Conservation (phyloP, 2,888 invertebrate species). For the Adelphocoris suturalis region DNA sequence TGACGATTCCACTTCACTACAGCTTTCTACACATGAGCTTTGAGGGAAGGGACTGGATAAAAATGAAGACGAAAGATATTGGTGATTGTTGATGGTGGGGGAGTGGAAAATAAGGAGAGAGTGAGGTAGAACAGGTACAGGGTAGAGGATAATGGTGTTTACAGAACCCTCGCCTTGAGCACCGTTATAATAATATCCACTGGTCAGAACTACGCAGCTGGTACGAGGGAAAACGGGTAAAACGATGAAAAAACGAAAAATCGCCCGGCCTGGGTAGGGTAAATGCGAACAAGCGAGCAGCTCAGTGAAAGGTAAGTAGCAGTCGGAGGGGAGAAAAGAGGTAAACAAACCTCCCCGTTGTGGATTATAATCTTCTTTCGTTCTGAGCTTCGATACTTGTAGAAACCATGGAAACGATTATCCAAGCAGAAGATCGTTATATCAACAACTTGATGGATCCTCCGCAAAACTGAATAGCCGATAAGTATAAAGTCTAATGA, state of each 20-base stretch:
- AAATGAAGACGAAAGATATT: too few species aligned
- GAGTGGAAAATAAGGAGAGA: too few species aligned
- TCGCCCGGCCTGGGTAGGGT: neutral
- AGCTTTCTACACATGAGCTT: too few species aligned
- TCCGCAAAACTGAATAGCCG: too few species aligned
- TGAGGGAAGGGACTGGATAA: too few species aligned
- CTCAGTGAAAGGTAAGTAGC: slow-evolving; percentile 30
- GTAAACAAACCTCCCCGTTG: slow-evolving; percentile 45
- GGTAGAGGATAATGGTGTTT: slow-evolving; percentile 51
- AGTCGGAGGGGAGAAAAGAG: neutral
- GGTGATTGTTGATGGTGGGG: too few species aligned
- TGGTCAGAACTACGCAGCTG: slow-evolving; percentile 14
- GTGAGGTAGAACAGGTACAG: neutral
- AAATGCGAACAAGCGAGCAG: neutral
- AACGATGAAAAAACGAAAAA: neutral
- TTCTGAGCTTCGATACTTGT: too few species aligned
- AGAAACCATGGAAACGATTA: too few species aligned
- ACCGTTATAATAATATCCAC: slow-evolving; percentile 57
- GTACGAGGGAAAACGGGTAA: neutral
- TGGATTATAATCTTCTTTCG: slow-evolving; percentile 7
- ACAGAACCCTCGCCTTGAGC: slow-evolving; percentile 33
- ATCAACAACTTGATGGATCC: too few species aligned
- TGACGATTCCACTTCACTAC: too few species aligned
- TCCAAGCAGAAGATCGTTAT: too few species aligned
- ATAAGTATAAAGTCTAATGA: too few species aligned